phyloP scores from a whole-genome alignment of 2,113 vertebrate genomes.

The Heptranchias perlo region DNA sequence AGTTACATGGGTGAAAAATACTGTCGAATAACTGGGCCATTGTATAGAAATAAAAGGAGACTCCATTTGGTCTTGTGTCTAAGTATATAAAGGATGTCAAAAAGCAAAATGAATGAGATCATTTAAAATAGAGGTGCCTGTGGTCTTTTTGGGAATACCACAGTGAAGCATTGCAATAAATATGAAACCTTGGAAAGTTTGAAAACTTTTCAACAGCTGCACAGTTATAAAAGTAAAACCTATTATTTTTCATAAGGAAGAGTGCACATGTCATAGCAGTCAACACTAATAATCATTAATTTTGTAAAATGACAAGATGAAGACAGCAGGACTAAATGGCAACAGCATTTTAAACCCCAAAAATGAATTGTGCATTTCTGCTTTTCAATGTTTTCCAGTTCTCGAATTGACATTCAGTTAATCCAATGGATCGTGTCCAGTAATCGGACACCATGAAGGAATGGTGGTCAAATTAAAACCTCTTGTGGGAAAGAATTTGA shows the following conservation, averaged over 20 bases:
- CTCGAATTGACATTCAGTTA: slow-evolving; percentile 63
- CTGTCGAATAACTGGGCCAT: neutral
- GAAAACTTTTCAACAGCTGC: neutral
- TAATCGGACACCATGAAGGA: slow-evolving; percentile 65
- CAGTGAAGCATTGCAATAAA: neutral
- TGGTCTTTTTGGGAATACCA: neutral
- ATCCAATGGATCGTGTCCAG: slow-evolving; percentile 63
- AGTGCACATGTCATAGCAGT: slow-evolving; percentile 49
- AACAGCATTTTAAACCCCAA: slow-evolving; percentile 55
- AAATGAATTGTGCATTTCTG: slow-evolving; percentile 58
- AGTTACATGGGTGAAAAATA: neutral
- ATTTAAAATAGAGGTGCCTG: neutral
- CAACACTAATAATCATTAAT: slow-evolving; percentile 57
- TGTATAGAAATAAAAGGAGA: neutral
- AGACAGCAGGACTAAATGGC: slow-evolving; percentile 58
- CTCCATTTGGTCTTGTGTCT: neutral
- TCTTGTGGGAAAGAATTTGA: slow-evolving; percentile 70
- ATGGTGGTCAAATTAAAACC: slow-evolving; percentile 63
- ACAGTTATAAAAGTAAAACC: slow-evolving; percentile 5
- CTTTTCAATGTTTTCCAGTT: slow-evolving; percentile 59
- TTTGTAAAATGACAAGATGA: slow-evolving; percentile 59
- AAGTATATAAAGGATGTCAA: neutral
- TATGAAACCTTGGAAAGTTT: neutral
- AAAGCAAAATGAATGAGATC: neutral
- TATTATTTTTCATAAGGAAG: slow-evolving; percentile 26